These are phyloP conservation scores for Tricholaema leucomelas DNA, from an alignment of 2,113 vertebrate genomes.

Conservation along the genomic window DNA sequence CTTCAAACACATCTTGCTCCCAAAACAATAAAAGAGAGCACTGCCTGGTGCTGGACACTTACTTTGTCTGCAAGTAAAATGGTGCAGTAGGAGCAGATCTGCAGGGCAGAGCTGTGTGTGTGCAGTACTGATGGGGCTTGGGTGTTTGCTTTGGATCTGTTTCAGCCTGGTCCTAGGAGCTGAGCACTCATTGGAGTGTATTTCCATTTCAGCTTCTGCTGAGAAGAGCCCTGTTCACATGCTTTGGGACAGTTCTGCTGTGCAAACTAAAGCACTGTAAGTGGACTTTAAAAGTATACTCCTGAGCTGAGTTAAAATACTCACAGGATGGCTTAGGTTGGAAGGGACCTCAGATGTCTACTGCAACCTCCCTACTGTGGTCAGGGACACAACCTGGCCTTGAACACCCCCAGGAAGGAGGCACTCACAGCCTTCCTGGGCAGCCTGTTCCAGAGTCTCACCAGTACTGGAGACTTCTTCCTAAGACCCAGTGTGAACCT, in stretches of 20 bases:
- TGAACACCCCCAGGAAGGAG: no score
- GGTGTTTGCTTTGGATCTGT: not conserved
- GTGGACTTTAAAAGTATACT: not conserved
- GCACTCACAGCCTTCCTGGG: no score
- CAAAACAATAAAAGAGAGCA: not conserved
- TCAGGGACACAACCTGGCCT: no score
- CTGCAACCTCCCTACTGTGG: no score
- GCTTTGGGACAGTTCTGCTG: not conserved
- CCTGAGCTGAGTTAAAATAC: not conserved
- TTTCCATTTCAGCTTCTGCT: not conserved
- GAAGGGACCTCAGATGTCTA: no score
- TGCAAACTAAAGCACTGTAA: not conserved
- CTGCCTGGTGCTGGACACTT: not conserved
- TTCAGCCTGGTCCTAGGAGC: accelerated
- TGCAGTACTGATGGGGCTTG: not conserved
- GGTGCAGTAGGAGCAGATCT: not conserved
- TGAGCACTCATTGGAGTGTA: not conserved
- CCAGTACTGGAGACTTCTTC: no score
- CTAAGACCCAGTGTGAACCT: no score
- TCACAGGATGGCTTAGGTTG: not conserved
- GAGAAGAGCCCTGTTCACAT: not conserved
- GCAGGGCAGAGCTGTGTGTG: not conserved
- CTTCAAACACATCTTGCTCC: not conserved
- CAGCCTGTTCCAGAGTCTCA: no score
- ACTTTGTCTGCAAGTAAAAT: not conserved